Base-by-base conservation (phyloP, 2,888 invertebrate genomes). In the Euclidia mi region DNA sequence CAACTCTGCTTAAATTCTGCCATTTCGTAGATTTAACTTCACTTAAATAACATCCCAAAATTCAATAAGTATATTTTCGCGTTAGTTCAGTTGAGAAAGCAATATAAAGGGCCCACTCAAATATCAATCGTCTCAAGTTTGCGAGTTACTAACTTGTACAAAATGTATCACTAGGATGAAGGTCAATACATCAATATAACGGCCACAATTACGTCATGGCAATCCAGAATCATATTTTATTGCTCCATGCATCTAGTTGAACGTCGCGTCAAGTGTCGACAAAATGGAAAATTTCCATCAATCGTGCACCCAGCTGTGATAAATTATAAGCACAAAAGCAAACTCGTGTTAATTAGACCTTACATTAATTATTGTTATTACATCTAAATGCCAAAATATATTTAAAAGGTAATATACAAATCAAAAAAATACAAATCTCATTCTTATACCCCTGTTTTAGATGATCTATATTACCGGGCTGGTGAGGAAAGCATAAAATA, bases 311-410 rank as follows among this genome's bases (percentile, higher is more conserved):
- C 43, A 3, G 15, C 31, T 18, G 18, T 18, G 20, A 11, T 20
- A 17, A 31, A 20, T 12, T 4, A 11, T 7, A n/a, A 31, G 7
- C 31, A 31, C 11, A 31, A 43, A 31, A 43, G 43, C 31, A n/a
- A 43, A 43, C 17, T 17, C 31, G 17, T 43, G 43, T 43, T 43
- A 7, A 43, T 42, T 42, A 7, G 18, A 40, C 37, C 12, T n/a
- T 20, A 25, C 4, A 40, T 20, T 4, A 11, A 11, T 18, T 20
- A 25, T 25, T 25, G n/a, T 40, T 40, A 40, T 40, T 20, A 14
- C 35, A 15, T 25, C 2, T 25, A 25, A 7, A 25, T 1, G 4
- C 7, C n/a, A 25, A 7, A 25, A 25, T 25, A 25, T 6, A 25
- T 6, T 25, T 6, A 6, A 25, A 25, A 25, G 6, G 20, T 25